Conservation (phyloP, 2,797 vertebrate genomes). For the Nothura maculosa region DNA sequence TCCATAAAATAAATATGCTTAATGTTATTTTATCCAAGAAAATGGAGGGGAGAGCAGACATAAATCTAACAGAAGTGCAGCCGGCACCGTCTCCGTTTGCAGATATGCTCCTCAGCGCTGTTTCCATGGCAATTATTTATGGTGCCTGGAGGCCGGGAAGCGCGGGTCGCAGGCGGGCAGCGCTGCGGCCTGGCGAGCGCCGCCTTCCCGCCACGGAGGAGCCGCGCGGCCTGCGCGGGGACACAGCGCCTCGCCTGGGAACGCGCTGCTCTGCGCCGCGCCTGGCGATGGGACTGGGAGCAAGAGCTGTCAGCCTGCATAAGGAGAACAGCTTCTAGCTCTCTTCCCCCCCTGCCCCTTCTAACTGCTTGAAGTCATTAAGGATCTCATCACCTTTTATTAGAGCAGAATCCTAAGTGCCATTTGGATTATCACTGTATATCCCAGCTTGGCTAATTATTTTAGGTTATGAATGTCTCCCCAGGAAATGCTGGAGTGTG, state of each 20-base stretch:
- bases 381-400: neutral
- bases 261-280: slow-evolving; percentile 21
- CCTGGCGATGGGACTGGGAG: neutral
- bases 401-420: slow-evolving; percentile 9
- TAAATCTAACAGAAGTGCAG: slow-evolving; percentile 47
- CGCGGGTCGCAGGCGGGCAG: slow-evolving; percentile 39
- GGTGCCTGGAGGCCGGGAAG: slow-evolving; percentile 60
- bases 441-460: slow-evolving; percentile 20
- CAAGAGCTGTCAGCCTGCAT: neutral
- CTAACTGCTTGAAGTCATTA: neutral
- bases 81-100: slow-evolving; percentile 58
- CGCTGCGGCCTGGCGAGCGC: neutral
- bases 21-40: slow-evolving; percentile 58
- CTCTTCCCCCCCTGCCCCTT: neutral
- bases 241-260: slow-evolving; percentile 36
- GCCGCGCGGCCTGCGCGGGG: slow-evolving; percentile 30
- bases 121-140: slow-evolving; percentile 81
- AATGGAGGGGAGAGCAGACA: slow-evolving; percentile 30
- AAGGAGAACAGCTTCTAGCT: slow-evolving; percentile 12
- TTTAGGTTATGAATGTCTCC: neutral
- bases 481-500: neutral
- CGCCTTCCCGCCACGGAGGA: too few species aligned
- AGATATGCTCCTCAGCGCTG: slow-evolving; percentile 60
- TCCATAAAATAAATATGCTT: slow-evolving; percentile 47
- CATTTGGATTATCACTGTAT: neutral